Evolutionary conservation across 2,797 vertebrate genomes (phyloP).

Genomic region (Sparus aurata): DNA sequence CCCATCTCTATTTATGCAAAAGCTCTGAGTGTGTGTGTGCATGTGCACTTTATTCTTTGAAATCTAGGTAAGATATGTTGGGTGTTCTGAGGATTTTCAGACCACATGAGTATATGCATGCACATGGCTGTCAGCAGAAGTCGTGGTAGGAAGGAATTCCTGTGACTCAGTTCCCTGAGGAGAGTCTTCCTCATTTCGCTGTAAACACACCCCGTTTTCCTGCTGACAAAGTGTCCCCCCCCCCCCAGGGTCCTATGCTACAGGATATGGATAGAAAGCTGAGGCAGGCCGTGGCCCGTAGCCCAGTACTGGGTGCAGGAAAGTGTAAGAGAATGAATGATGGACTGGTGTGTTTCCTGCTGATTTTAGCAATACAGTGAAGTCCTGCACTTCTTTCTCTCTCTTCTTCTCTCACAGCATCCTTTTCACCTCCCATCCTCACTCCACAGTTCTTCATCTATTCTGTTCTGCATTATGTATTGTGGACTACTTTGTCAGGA

Average conservation of each 20-base stretch:
- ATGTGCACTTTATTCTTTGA: conserved; percentile 4
- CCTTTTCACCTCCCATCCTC: conserved; percentile 5
- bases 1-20: conserved; percentile 39
- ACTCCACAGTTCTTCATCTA: conserved; percentile 33
- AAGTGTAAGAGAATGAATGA: conserved; percentile 32
- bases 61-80: conserved; percentile 10
- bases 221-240: conserved; percentile 70
- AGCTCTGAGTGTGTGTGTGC: background rate
- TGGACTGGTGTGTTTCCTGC: conserved; percentile 45
- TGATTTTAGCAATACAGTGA: conserved; percentile 61
- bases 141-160: conserved; percentile 43
- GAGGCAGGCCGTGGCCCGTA: conserved; percentile 53
- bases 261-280: conserved; percentile 72
- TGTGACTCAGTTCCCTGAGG: conserved; percentile 71
- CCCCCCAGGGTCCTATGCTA: conserved; percentile 61
- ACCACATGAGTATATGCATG: conserved; percentile 14
- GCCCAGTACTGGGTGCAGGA: conserved; percentile 41
- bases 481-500: conserved; percentile 28
- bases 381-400: conserved; percentile 33
- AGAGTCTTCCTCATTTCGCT: conserved; percentile 65
- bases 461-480: conserved; percentile 26
- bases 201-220: conserved; percentile 73
- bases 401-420: conserved; percentile 18
- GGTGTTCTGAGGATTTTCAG: conserved; percentile 25
- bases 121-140: conserved; percentile 41